phyloP scores from a whole-genome alignment of 1,140 invertebrate genomes.

The Drosophila leontia region DNA sequence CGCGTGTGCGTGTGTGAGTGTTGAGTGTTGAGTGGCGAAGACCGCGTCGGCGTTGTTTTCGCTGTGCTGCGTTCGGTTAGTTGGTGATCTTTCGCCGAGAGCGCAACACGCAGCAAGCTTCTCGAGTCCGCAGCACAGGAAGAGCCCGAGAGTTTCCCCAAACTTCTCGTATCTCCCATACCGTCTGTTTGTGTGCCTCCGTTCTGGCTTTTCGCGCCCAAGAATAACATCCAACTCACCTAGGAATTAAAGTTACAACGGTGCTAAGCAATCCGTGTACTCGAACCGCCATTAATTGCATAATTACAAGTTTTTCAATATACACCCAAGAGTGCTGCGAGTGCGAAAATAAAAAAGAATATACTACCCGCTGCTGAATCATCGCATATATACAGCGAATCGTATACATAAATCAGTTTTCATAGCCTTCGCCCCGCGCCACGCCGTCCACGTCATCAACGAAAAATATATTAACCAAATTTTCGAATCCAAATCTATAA shows the following conservation, averaged over 20 bases:
- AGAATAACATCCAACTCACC: constrained; percentile 12
- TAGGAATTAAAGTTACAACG: neutral
- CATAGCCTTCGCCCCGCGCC: constrained; percentile 29
- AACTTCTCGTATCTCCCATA: constrained; percentile 45
- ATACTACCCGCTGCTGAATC: constrained; percentile 43
- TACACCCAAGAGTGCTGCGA: constrained; percentile 30
- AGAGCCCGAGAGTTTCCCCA: constrained; percentile 29
- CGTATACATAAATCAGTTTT: constrained; percentile 52
- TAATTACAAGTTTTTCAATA: constrained; percentile 51
- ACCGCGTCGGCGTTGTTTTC: constrained; percentile 40
- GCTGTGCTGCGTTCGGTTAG: constrained; percentile 37
- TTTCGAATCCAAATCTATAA: constrained; percentile 35
- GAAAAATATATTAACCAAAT: constrained; percentile 48
- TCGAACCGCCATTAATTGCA: constrained; percentile 38
- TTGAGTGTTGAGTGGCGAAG: constrained; percentile 54
- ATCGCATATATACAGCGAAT: constrained; percentile 26
- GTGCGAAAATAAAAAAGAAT: constrained; percentile 43
- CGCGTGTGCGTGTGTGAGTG: too few species aligned
- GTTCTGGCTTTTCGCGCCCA: constrained; percentile 17
- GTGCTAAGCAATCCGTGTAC: neutral
- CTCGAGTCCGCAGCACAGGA: constrained; percentile 20
- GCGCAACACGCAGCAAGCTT: constrained; percentile 60
- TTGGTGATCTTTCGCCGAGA: constrained; percentile 74
- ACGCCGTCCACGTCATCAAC: constrained; percentile 61
- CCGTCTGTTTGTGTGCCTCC: constrained; percentile 30